phyloP scores from a whole-genome alignment of 2,888 invertebrate species.

The Strigamia transsilvanica region DNA sequence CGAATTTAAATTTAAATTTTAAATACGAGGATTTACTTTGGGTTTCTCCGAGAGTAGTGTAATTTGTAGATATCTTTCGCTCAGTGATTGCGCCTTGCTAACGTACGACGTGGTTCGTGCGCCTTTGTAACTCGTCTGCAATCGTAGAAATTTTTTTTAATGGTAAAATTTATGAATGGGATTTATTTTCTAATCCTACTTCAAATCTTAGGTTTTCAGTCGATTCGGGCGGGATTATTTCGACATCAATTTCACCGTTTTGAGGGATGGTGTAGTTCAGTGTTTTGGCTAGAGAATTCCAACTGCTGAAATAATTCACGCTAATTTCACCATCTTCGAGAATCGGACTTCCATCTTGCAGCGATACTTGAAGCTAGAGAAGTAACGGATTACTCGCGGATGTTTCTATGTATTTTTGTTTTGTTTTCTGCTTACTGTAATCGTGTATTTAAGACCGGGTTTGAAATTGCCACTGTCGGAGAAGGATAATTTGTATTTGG shows the following conservation, averaged over 20 bases:
- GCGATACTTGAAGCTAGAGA: slow-evolving; percentile 57
- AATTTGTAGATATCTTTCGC: slow-evolving; percentile 58
- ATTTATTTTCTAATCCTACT: slow-evolving; percentile 39
- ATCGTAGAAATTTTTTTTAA: background rate
- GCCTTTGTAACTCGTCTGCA: slow-evolving; percentile 54
- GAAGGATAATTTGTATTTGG: slow-evolving; percentile 64
- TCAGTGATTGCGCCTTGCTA: slow-evolving; percentile 57
- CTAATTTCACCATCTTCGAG: slow-evolving; percentile 56
- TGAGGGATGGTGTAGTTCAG: slow-evolving; percentile 56
- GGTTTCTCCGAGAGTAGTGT: slow-evolving; percentile 56
- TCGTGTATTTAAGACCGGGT: slow-evolving; percentile 65
- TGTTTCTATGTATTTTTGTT: too few species aligned
- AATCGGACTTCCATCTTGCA: slow-evolving; percentile 58
- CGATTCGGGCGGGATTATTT: slow-evolving; percentile 56
- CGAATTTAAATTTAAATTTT: background rate
- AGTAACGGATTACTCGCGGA: background rate
- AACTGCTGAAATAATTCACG: slow-evolving; percentile 56
- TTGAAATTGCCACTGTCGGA: slow-evolving; percentile 65
- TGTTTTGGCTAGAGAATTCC: slow-evolving; percentile 55
- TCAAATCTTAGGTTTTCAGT: slow-evolving; percentile 48
- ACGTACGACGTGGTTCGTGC: slow-evolving; percentile 53
- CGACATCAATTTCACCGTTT: slow-evolving; percentile 57
- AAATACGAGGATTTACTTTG: slow-evolving; percentile 51
- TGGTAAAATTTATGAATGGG: background rate
- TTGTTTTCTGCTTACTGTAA: slow-evolving; percentile 61